Evolutionary conservation across 2,888 invertebrate genomes (phyloP).

Genomic region (Sepiola atlantica): DNA sequence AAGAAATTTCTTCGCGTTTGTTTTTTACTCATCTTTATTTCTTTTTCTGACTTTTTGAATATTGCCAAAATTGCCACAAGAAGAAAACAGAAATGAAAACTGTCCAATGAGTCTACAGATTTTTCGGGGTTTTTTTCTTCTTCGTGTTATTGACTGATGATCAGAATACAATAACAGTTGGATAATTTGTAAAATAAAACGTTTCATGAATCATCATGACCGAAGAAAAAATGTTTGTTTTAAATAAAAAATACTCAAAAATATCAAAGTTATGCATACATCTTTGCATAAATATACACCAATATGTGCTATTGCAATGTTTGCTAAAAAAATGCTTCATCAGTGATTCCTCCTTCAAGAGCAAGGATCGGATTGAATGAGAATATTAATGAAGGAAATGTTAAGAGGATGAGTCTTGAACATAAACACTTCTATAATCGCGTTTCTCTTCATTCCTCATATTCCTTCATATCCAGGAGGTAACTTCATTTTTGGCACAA

Average conservation of each 20-base stretch:
- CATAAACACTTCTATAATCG: background rate
- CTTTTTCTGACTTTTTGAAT: background rate
- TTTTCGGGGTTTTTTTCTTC: background rate
- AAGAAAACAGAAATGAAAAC: background rate
- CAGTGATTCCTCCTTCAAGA: background rate
- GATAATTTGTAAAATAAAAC: background rate
- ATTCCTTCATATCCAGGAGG: background rate
- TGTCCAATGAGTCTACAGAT: background rate
- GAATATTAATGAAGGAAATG: background rate
- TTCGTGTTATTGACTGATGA: background rate
- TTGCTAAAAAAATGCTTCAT: background rate
- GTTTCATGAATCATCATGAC: background rate
- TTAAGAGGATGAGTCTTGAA: background rate
- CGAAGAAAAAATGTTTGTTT: background rate
- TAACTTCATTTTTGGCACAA: constrained; percentile 21
- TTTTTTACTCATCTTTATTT: constrained; percentile 1
- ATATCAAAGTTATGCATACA: background rate
- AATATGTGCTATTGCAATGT: background rate
- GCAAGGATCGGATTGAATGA: background rate
- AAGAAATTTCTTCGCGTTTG: background rate
- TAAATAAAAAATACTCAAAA: background rate
- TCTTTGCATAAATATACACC: background rate
- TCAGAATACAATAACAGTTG: background rate
- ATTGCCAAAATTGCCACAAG: background rate
- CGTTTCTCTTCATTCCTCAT: background rate